Conservation (phyloP, 2,888 invertebrate genomes). For the Campoplex capitator region DNA sequence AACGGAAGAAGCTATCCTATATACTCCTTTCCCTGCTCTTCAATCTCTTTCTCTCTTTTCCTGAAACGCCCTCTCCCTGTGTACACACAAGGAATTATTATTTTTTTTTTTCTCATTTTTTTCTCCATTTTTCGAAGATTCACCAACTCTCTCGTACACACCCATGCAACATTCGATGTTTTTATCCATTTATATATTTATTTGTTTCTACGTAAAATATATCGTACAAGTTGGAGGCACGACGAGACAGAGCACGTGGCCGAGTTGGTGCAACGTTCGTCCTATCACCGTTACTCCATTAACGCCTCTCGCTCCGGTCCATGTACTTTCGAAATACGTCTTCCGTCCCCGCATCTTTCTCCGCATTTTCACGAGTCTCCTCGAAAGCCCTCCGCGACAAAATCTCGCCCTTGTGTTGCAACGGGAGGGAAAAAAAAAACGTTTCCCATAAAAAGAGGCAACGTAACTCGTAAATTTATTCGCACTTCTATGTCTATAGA, state of each 20-base stretch:
- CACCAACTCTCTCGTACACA: background rate
- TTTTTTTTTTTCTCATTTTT: conserved; percentile 48
- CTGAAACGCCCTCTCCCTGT: conserved; percentile 15
- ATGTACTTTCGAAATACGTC: conserved; percentile 67
- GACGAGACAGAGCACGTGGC: conserved; percentile 58
- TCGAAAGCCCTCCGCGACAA: conserved; percentile 33
- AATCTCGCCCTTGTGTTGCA: conserved; percentile 34
- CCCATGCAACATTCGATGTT: background rate
- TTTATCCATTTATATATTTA: conserved; percentile 1
- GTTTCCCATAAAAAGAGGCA: conserved; percentile 15
- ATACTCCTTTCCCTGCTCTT: conserved; percentile 62
- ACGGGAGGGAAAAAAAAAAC: conserved; percentile 19
- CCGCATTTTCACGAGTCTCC: conserved; percentile 52
- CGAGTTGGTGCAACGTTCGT: conserved; percentile 45
- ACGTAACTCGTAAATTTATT: conserved; percentile 65
- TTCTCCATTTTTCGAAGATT: conserved; percentile 43
- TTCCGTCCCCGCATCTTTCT: conserved; percentile 60
- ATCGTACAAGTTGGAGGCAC: conserved; percentile 28
- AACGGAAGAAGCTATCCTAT: conserved; percentile 72
- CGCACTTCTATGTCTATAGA: conserved; percentile 41
- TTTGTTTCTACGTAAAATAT: conserved; percentile 4
- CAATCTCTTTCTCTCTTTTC: background rate
- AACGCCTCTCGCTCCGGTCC: conserved; percentile 59
- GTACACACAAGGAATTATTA: conserved; percentile 43
- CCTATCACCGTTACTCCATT: conserved; percentile 69